Conservation (phyloP, 2,888 invertebrate genomes). For the Scaptomyza parva region DNA sequence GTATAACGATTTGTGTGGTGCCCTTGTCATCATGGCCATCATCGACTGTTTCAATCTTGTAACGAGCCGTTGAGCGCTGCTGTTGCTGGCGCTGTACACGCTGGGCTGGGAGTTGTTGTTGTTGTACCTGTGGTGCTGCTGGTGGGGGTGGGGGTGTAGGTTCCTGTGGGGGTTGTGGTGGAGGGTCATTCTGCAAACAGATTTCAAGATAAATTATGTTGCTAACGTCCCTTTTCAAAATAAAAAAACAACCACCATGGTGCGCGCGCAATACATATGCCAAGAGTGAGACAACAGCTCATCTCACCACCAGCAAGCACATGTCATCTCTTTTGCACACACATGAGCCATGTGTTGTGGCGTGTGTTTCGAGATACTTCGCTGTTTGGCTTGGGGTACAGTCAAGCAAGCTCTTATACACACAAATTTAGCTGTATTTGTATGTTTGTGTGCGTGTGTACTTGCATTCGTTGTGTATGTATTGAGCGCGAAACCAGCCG, state of each 20-base stretch:
- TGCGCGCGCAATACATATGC: conserved; percentile 7
- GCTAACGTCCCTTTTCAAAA: conserved; percentile 7
- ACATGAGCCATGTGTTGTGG: background rate
- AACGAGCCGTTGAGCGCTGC: conserved; percentile 82
- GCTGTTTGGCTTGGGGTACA: conserved; percentile 61
- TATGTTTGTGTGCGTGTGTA: conserved; percentile 13
- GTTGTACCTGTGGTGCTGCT: conserved; percentile 74
- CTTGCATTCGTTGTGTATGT: conserved; percentile 17
- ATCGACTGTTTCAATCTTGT: conserved; percentile 88
- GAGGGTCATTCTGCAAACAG: conserved; percentile 87
- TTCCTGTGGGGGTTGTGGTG: conserved; percentile 88
- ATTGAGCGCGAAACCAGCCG: conserved; percentile 53
- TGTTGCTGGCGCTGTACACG: conserved; percentile 83
- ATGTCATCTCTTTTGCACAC: conserved; percentile 33
- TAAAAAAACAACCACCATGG: conserved; percentile 65
- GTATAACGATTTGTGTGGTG: conserved; percentile 86
- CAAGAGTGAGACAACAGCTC: conserved; percentile 48
- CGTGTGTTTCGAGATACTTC: conserved; percentile 56
- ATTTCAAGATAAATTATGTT: conserved; percentile 11
- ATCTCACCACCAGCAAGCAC: background rate
- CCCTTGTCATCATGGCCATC: conserved; percentile 87
- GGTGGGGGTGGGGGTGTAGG: conserved; percentile 87
- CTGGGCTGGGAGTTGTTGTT: conserved; percentile 82
- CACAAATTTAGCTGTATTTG: conserved; percentile 22
- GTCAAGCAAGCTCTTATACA: conserved; percentile 71